Base-by-base conservation (phyloP, 2,113 vertebrate genomes). In the Epinephelus fuscoguttatus region DNA sequence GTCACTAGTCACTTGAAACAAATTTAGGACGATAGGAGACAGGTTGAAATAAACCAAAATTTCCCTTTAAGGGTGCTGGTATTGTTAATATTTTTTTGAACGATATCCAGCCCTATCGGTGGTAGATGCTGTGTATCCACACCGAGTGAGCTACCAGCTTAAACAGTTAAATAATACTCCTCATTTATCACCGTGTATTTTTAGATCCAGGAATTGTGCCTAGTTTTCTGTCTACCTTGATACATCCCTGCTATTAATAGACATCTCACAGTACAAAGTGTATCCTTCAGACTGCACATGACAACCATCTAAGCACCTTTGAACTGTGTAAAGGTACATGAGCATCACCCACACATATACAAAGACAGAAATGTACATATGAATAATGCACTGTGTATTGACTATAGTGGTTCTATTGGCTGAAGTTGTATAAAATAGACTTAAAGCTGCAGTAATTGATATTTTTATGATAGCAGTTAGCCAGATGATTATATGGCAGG, bases 331-430 rank as follows among this genome's bases (percentile, higher is more conserved):
- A 8, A 57, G 14, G 42, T 21, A 17, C 25, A 7, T 23, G 1
- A 15, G 45, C 61, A 40, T 27, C 27, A 67, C 42, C 30, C 55
- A 63, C 47, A 25, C 23, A 56, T 18, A 25, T 59, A 40, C 15
- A 52, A 8, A 76, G 18, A 71, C 33, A 61, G n/a, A 47, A 27
- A 70, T 1, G 21, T 62, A 55, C 4, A 70, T 68, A 25, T 82
- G 7, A 53, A 62, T 57, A 52, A 15, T 57, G 55, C 19, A 19
- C 14, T 37, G 13, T 69, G n/a, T 10, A 45, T 64, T 23, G 25
- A 75, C 27, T 19, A 21, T 2, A 42, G n/a, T 15, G 45, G 21
- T 75, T 27, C 10, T 45, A 18, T 47, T 17, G 63, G 23, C 3
- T n/a, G 10, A 56, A 67, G 47, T 57, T 1, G 13, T 13, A 37